phyloP scores from a whole-genome alignment of 2,113 vertebrate genomes.

The Origma solitaria region DNA sequence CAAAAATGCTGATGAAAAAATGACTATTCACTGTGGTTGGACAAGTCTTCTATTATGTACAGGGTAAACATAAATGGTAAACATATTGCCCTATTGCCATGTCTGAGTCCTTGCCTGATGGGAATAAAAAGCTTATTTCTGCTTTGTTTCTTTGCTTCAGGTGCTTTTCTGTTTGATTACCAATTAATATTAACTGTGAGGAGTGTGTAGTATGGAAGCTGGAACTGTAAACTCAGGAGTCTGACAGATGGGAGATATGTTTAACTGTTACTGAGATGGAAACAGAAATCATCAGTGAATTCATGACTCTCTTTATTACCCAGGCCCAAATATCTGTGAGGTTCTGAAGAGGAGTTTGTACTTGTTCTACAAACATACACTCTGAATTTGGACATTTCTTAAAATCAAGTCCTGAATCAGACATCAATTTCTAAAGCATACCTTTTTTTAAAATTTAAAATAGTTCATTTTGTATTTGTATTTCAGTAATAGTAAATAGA shows the following conservation, averaged over 20 bases:
- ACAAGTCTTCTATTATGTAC: not conserved
- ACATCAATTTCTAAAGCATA: not conserved
- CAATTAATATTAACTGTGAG: not conserved
- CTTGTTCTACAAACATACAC: not conserved
- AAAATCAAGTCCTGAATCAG: not conserved
- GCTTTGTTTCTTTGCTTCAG: not conserved
- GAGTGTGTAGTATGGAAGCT: not conserved
- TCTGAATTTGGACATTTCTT: not conserved
- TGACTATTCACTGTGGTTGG: not conserved
- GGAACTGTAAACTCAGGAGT: not conserved
- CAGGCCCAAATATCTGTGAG: not conserved
- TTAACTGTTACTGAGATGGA: not conserved
- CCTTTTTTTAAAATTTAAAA: not conserved
- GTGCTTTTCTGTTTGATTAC: not conserved
- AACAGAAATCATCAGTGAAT: not conserved
- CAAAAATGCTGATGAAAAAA: not conserved
- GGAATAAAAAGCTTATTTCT: not conserved
- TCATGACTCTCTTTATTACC: not conserved
- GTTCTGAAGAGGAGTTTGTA: not conserved
- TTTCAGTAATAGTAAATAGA: not conserved
- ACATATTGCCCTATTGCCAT: not conserved
- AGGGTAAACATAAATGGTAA: not conserved
- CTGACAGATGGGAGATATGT: not conserved
- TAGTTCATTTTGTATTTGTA: not conserved
- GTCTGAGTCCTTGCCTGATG: not conserved